phyloP scores from a whole-genome alignment of 2,797 vertebrate genomes.

The Enteromius thamalakanensis region DNA sequence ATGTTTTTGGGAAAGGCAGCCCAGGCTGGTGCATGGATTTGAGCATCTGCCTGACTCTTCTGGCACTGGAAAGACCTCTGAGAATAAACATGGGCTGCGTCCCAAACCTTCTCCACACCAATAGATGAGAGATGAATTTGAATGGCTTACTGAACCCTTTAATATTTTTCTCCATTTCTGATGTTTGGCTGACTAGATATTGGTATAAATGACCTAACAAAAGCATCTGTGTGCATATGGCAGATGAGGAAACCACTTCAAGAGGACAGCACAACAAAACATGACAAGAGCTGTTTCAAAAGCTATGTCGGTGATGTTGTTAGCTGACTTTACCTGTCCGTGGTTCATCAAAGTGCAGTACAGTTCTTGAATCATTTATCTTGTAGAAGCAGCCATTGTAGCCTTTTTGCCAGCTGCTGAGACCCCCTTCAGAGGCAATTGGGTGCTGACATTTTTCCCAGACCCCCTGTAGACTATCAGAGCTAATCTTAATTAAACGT shows the following conservation, averaged over 20 bases:
- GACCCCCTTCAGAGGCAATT: conserved; percentile 38
- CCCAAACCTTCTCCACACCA: neutral
- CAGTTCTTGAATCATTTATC: conserved; percentile 47
- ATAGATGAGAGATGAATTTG: neutral
- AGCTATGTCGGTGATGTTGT: neutral
- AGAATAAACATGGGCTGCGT: neutral
- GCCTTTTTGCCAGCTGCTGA: conserved; percentile 22
- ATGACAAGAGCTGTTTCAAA: neutral
- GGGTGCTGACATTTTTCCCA: conserved; percentile 60
- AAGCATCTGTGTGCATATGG: neutral
- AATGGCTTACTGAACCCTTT: neutral
- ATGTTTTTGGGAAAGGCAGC: too few relatives aligned
- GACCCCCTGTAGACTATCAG: conserved; percentile 37
- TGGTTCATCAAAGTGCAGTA: conserved; percentile 37
- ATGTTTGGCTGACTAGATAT: neutral
- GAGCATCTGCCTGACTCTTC: neutral
- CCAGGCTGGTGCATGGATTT: neutral
- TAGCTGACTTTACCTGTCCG: neutral
- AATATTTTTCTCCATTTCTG: neutral
- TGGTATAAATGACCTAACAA: neutral
- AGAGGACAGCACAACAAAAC: neutral
- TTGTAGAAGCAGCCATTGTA: conserved; percentile 18
- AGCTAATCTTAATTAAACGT: conserved; percentile 57
- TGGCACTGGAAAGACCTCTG: neutral
- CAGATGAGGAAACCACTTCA: neutral